phyloP scores from a whole-genome alignment of 2,797 vertebrate genomes.

The Cynodonichthys magdalenae region DNA sequence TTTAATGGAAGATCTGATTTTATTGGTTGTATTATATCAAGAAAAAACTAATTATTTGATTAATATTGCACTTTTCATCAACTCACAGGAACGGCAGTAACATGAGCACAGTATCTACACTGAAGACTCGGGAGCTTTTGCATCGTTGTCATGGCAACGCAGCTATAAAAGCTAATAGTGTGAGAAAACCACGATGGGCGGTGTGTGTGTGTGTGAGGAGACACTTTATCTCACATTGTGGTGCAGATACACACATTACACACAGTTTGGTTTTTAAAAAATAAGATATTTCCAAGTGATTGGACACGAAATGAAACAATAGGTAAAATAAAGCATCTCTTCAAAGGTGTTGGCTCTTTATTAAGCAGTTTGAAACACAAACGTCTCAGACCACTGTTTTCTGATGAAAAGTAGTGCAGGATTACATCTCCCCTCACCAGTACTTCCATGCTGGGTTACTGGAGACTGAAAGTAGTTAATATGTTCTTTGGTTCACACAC shows the following conservation, averaged over 20 bases:
- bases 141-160: slow-evolving; percentile 67
- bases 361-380: slow-evolving; percentile 20
- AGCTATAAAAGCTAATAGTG: slow-evolving; percentile 32
- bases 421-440: slow-evolving; percentile 32
- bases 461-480: slow-evolving; percentile 52
- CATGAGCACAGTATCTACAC: slow-evolving; percentile 32
- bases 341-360: slow-evolving; percentile 26
- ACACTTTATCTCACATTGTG: slow-evolving; percentile 20
- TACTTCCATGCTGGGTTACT: slow-evolving; percentile 60
- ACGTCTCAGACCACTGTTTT: slow-evolving; percentile 19
- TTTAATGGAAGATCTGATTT: slow-evolving; percentile 68
- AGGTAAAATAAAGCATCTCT: slow-evolving; percentile 23
- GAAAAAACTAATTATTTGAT: slow-evolving; percentile 27
- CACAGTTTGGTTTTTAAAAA: slow-evolving; percentile 24
- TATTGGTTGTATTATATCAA: slow-evolving; percentile 36
- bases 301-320: slow-evolving; percentile 7
- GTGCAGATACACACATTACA: slow-evolving; percentile 37
- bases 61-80: slow-evolving; percentile 74
- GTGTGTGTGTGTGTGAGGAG: not conserved
- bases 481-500: slow-evolving; percentile 77
- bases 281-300: slow-evolving; percentile 22
- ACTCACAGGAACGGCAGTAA: slow-evolving; percentile 66
- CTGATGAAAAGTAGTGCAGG: slow-evolving; percentile 23
- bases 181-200: slow-evolving; percentile 7
- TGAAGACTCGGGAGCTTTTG: slow-evolving; percentile 39